phyloP scores from a whole-genome alignment of 2,113 vertebrate species.

The Pipra filicauda region DNA sequence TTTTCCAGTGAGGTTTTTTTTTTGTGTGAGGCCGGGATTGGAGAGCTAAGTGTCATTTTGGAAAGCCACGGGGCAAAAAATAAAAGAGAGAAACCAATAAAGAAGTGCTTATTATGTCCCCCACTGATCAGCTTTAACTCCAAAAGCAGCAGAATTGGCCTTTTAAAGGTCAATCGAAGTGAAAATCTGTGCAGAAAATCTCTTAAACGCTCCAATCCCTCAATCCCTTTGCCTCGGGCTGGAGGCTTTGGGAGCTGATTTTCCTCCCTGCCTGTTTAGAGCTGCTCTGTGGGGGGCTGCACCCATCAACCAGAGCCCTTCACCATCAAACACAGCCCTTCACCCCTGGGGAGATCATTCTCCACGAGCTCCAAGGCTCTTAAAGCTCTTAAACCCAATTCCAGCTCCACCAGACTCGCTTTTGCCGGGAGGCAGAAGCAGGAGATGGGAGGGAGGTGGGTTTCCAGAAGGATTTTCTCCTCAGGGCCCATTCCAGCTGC shows the following conservation, averaged over 20 bases:
- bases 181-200: conserved; percentile 35
- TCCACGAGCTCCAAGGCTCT: accelerated
- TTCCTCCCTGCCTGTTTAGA: not conserved
- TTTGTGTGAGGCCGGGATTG: not conserved
- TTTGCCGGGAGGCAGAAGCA: not conserved
- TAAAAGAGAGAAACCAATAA: not conserved
- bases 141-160: not conserved
- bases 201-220: conserved; percentile 4
- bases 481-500: not conserved
- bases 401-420: not conserved
- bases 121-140: not conserved
- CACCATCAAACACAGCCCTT: not conserved
- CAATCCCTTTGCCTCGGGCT: not conserved
- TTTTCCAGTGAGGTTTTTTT: no score
- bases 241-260: not conserved
- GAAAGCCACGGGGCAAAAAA: not conserved
- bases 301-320: not conserved
- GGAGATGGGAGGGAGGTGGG: not conserved
- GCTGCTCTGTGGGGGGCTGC: not conserved
- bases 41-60: not conserved
- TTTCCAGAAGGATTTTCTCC: not conserved
- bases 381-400: not conserved
- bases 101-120: not conserved
- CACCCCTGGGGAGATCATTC: not conserved
- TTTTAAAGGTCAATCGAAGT: conserved; percentile 18